Evolutionary conservation across 2,113 vertebrate species (phyloP).

Genomic region (Apaloderma vittatum): DNA sequence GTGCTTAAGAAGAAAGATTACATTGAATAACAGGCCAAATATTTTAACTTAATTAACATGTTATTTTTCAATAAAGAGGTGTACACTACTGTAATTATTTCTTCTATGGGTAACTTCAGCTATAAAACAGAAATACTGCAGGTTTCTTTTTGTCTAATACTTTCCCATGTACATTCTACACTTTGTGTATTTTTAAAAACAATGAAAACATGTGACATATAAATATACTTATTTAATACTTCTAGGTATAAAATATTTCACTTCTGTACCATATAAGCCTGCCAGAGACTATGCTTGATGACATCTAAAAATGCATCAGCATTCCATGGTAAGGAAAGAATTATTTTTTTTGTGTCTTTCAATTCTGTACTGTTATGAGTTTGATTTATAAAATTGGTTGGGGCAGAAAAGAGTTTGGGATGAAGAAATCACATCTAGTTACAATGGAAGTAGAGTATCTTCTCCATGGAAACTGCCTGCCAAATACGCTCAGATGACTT

Average conservation of each 20-base stretch:
- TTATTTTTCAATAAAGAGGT: conserved; percentile 22
- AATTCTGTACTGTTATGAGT: not conserved
- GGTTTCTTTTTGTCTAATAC: not conserved
- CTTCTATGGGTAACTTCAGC: not conserved
- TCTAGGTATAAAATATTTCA: not conserved
- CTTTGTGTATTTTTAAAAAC: not conserved
- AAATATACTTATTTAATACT: not conserved
- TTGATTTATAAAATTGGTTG: conserved; percentile 14
- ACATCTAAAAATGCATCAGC: not conserved
- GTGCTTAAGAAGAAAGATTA: conserved; percentile 25
- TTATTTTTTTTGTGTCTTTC: not conserved
- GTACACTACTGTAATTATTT: not conserved
- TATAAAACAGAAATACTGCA: not conserved
- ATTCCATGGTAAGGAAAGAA: not conserved
- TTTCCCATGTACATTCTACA: not conserved
- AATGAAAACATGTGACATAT: not conserved
- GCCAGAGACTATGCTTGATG: not conserved
- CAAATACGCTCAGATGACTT: conserved; percentile 9
- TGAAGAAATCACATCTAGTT: not conserved
- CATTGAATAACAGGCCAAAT: not conserved
- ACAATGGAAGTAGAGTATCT: not conserved
- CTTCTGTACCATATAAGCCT: not conserved
- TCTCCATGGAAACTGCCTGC: conserved; percentile 32
- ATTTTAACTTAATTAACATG: conserved; percentile 41
- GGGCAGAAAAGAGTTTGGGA: not conserved